Conservation (phyloP, 1,140 invertebrate genomes). For the Drosophila hydei region DNA sequence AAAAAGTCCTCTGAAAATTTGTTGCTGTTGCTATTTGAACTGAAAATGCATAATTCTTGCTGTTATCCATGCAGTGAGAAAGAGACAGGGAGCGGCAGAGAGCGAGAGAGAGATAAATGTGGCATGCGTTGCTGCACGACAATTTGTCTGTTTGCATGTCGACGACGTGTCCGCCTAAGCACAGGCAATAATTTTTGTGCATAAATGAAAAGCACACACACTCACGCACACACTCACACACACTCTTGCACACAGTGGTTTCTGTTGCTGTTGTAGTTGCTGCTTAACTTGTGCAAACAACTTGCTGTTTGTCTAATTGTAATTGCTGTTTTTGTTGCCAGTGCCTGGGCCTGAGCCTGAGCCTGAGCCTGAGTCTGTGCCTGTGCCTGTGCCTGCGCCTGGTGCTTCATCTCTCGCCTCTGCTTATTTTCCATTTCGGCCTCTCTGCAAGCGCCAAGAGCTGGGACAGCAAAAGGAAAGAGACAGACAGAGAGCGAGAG, state of each 20-base stretch:
- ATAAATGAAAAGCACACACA: conserved; percentile 79
- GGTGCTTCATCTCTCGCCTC: not conserved
- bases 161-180: conserved; percentile 75
- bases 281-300: conserved; percentile 79
- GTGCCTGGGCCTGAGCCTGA: conserved; percentile 25
- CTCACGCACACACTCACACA: conserved; percentile 22
- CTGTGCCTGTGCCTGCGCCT: no score
- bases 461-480: not conserved
- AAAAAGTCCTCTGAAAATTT: conserved; percentile 25
- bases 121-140: conserved; percentile 67
- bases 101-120: conserved; percentile 13
- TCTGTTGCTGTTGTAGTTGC: conserved; percentile 46
- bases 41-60: conserved; percentile 36
- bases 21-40: conserved; percentile 5
- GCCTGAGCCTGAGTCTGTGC: not conserved
- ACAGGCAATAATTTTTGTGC: conserved; percentile 80
- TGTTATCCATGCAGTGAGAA: conserved; percentile 3
- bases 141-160: conserved; percentile 76
- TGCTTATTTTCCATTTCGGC: conserved; percentile 63
- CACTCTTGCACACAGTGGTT: conserved; percentile 27
- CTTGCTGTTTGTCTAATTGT: conserved; percentile 82
- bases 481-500: not conserved
- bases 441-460: conserved; percentile 3
- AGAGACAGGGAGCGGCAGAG: conserved; percentile 29
- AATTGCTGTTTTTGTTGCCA: conserved; percentile 75